Evolutionary conservation across 1,140 invertebrate species (phyloP), one percentile per base, ranked within the genome.

Genomic region (Armadillidium nasatum): DNA sequence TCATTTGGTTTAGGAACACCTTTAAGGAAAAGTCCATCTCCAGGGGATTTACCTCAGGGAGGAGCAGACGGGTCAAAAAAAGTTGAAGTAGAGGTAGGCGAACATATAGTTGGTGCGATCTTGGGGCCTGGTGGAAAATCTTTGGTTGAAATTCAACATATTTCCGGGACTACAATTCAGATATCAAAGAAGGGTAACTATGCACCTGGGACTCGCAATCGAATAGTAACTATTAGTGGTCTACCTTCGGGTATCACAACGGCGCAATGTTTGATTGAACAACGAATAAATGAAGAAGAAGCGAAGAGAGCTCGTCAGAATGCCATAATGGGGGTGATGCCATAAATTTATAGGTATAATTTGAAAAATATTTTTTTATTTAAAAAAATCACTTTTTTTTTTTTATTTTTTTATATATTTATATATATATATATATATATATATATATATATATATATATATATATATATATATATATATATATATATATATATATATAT

Each of bases 181-280:
- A 97, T 98, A 86, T 97, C 95, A 81, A 98, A 98, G 89, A 97
- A 98, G 88, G 96, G 95, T 84, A 94, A 94, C 83, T 97, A 95
- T 88, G 94, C 94, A 83, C 95, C 95, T 81, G 94, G 95, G 85
- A 97, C 95, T 78, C 92, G 94, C 85, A 97, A 97, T 88, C 91
- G 96, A 83, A 95, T 97, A 86, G 96, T 98, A 79, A 95, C 95
- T 85, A 96, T 97, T 86, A 92, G 91, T 83, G 96, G 95, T 86
- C 90, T 90, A 83, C 89, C 91, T 81, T 91, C 89, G 87, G 92
- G 93, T 85, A 95, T 97, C 85, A 88, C 88, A 84, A 93, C 90
- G 85, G 95, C 96, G 85, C 92, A 95, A 84, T 94, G 92, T 88
- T 90, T 97, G 85, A 97, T 98, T 86, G 93, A 97, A 87, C 94